Base-by-base conservation (phyloP, 2,797 vertebrate genomes). In the Coregonus sp. region DNA sequence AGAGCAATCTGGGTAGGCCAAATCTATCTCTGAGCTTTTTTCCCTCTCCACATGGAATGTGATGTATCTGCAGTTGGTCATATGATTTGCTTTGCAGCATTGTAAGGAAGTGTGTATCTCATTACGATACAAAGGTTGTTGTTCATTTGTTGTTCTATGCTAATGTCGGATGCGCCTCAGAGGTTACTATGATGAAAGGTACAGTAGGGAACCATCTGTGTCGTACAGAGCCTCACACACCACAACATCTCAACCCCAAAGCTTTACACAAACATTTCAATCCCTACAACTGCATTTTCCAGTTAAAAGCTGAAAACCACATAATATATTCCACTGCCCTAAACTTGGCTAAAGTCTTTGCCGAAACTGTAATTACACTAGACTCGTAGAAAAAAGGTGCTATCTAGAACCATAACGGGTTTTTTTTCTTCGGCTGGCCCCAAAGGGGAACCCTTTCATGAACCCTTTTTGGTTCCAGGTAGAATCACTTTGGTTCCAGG, bases 31-130 rank as follows among this genome's bases (percentile, higher is more conserved):
- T 76, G 86, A 89, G 87, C 76, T 79, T 75, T 89, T 91, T 75
- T 89, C 82, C 78, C 40, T 47, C 40, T 54, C 84, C 91, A 87
- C 91, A 91, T 90, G 91, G 90, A 92, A 80, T 79, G 71, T 86
- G 87, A 92, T 93, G 93, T 84, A 92, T 92, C 84, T 84, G 84
- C 80, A 78, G 79, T 88, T 91, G 88, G 84, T 91, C 83, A 35
- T 70, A 37, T 82, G 78, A 78, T 80, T 82, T 70, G 80, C 70
- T 81, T 80, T 74, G 71, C 70, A 65, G 70, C 65, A 16, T 83
- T 75, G 72, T 85, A 75, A 79, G 79, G 70, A 87, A 85, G 80
- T 47, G 67, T 72, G 33, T 67, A 63, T 63, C 83, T 86, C 90
- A 93, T 92, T 93, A 91, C 86, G 90, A 63, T 59, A 63, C 20